These are phyloP conservation scores for Enteromius mattozi DNA, from an alignment of 2,797 vertebrate species.

Conservation along the genomic window DNA sequence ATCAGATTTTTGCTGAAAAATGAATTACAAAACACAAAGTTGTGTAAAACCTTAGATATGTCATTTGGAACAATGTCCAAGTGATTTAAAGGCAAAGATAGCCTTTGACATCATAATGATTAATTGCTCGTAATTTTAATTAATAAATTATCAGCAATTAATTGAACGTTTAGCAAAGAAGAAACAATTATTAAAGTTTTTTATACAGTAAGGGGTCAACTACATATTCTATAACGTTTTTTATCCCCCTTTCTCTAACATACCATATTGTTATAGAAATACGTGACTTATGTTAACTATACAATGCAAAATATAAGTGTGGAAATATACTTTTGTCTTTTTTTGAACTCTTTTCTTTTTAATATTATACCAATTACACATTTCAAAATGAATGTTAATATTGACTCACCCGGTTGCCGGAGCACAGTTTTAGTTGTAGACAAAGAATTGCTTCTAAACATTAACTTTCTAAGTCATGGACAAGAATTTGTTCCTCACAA, in stretches of 20 bases:
- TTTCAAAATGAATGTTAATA: not conserved
- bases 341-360: not conserved
- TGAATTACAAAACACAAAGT: not conserved
- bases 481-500: not conserved
- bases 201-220: not conserved
- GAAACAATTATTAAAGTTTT: not conserved
- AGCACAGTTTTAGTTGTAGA: not conserved
- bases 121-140: not conserved
- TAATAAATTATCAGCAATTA: not conserved
- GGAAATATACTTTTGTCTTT: not conserved
- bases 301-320: not conserved
- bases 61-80: not conserved
- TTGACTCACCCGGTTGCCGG: not conserved
- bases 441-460: not conserved
- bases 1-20: not conserved
- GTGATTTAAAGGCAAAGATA: not conserved
- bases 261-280: not conserved
- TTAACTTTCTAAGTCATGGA: not conserved
- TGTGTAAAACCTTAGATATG: not conserved
- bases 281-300: not conserved
- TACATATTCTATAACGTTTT: not conserved
- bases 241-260: not conserved
- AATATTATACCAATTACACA: not conserved
- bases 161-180: not conserved
- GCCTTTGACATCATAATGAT: not conserved